phyloP scores from a whole-genome alignment of 2,888 invertebrate genomes.

The Strigamia crassipes region DNA sequence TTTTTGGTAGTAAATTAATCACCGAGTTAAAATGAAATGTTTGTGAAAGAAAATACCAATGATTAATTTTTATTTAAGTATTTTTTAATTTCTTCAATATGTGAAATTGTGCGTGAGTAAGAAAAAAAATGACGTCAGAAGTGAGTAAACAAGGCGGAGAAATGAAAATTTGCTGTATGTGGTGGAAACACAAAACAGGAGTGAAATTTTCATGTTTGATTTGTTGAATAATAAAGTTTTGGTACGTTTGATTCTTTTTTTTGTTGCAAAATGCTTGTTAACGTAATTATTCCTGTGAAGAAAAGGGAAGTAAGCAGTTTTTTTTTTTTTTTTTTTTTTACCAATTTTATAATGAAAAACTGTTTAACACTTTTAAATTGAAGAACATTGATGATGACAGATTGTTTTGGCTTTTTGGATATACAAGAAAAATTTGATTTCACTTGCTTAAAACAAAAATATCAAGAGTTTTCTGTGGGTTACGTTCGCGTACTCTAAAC shows the following conservation, averaged over 20 bases:
- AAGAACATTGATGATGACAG: slow-evolving; percentile 32
- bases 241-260: background rate
- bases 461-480: slow-evolving; percentile 10
- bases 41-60: slow-evolving; percentile 3
- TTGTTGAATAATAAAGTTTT: slow-evolving; percentile 19
- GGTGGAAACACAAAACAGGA: background rate
- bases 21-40: background rate
- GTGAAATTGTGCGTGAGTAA: slow-evolving; percentile 2
- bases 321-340: background rate
- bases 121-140: background rate
- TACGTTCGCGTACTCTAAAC: background rate
- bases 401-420: slow-evolving; percentile 7
- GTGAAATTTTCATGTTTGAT: slow-evolving; percentile 6
- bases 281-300: background rate
- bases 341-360: slow-evolving; percentile 3
- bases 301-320: background rate
- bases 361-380: slow-evolving; percentile 7
- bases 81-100: slow-evolving; percentile 15
- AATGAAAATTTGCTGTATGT: background rate
- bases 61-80: background rate
- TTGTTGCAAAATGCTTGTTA: slow-evolving; percentile 12
- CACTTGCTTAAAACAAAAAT: background rate
- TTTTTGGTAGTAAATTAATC: background rate
- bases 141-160: background rate
- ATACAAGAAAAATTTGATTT: slow-evolving; percentile 6